These are phyloP conservation scores for Ceratina australensis DNA, from an alignment of 1,140 invertebrate genomes.

Conservation along the genomic window DNA sequence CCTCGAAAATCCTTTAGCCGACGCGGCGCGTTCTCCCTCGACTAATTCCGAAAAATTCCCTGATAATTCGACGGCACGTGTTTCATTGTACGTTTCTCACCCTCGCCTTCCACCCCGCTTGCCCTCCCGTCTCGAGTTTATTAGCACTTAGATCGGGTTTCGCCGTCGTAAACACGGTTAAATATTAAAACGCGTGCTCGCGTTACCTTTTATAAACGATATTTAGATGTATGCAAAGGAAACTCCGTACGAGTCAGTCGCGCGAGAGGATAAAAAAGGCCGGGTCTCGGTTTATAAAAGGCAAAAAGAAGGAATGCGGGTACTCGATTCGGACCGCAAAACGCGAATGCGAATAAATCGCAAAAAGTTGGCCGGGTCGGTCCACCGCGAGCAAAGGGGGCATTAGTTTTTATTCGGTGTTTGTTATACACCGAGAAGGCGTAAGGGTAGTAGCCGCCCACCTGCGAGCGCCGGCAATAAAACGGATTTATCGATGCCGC, in stretches of 20 bases:
- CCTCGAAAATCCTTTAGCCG: constrained; percentile 33
- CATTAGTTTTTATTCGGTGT: constrained; percentile 41
- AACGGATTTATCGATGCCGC: constrained; percentile 71
- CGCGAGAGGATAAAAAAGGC: too few species aligned
- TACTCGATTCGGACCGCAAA: background rate
- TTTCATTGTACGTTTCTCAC: background rate
- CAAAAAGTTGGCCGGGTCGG: background rate
- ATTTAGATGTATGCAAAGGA: too few species aligned
- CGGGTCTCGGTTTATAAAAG: too few species aligned
- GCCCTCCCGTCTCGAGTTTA: too few species aligned
- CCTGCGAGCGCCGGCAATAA: constrained; percentile 65
- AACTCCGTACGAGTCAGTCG: too few species aligned
- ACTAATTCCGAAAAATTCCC: constrained; percentile 38
- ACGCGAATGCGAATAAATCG: constrained; percentile 10
- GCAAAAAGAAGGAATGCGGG: too few species aligned
- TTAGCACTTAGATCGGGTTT: too few species aligned
- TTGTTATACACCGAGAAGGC: constrained; percentile 27
- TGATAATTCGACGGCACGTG: background rate
- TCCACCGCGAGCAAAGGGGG: background rate
- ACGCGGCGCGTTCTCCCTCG: background rate
- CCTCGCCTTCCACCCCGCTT: background rate
- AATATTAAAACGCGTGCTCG: too few species aligned
- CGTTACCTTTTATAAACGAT: too few species aligned
- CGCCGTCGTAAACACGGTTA: too few species aligned
- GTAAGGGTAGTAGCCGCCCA: constrained; percentile 45